Conservation (phyloP, 2,113 vertebrate species). For the Lynx canadensis region DNA sequence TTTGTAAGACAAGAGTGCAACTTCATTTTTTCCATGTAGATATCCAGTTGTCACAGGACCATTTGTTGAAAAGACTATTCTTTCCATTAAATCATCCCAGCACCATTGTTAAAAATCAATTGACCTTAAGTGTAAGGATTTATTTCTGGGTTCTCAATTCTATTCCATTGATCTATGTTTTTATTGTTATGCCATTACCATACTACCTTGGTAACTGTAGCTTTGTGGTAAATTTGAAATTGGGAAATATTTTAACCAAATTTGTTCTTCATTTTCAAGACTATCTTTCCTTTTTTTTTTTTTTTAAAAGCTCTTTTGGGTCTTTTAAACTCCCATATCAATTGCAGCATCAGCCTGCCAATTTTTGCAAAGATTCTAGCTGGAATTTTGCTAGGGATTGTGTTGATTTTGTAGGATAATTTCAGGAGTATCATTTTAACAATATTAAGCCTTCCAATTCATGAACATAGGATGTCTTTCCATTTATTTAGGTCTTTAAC, state of each 20-base stretch:
- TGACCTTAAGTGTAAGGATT: neutral
- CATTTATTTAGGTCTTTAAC: neutral
- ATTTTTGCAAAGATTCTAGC: neutral
- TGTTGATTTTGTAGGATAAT: neutral
- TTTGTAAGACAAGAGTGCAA: neutral
- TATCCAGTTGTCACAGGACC: neutral
- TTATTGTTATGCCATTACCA: neutral
- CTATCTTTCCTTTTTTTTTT: neutral
- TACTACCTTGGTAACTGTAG: neutral
- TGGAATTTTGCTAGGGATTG: neutral
- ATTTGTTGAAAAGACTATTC: neutral
- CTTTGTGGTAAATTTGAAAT: slow-evolving; percentile 33
- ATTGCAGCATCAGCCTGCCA: neutral
- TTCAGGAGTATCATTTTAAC: neutral
- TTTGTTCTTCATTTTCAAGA: neutral
- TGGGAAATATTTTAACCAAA: neutral
- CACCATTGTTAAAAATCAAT: neutral
- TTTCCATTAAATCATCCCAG: neutral
- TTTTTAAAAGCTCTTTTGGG: neutral
- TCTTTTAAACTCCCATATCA: neutral
- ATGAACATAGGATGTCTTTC: neutral
- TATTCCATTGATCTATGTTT: neutral
- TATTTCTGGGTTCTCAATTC: neutral
- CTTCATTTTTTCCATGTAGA: neutral
- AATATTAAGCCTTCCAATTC: slow-evolving; percentile 2